Percentiles rank a stretch among this genome's conserved stretches.
Conservation (phyloP, 2,888 invertebrate genomes). For the Chymomyza fuscimana region DNA sequence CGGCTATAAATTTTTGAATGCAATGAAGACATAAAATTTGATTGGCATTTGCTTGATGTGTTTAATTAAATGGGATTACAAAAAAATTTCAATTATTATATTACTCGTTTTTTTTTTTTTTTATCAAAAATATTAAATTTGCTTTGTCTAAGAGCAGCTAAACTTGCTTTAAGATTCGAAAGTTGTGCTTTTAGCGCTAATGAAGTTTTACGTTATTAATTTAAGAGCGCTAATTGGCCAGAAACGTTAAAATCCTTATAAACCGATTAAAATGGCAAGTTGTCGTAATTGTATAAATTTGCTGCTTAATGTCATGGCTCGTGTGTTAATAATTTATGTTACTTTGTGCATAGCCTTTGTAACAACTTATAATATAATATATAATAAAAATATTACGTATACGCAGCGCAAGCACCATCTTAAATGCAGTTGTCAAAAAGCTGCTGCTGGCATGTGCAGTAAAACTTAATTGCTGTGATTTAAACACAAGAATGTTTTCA, state of each 20-base stretch:
- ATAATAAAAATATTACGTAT: constrained; percentile 41
- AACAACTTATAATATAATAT: constrained; percentile 18
- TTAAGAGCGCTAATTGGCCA: constrained; percentile 45
- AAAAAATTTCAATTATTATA: background rate
- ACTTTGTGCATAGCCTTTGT: constrained; percentile 26
- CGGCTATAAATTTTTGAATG: constrained; percentile 40
- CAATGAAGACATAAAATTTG: constrained; percentile 12
- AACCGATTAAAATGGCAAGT: background rate
- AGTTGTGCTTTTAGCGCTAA: constrained; percentile 17
- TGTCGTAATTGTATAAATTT: constrained; percentile 26
- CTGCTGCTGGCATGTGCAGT: background rate
- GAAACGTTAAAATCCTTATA: constrained; percentile 29
- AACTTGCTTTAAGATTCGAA: constrained; percentile 36
- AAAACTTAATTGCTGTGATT: background rate
- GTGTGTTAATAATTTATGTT: constrained; percentile 44
- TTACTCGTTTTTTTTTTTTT: background rate
- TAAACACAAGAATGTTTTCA: background rate
- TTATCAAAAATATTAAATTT: background rate
- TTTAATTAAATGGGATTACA: background rate
- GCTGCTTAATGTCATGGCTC: constrained; percentile 36
- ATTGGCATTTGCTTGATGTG: background rate
- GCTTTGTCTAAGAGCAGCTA: constrained; percentile 23
- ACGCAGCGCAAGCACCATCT: constrained; percentile 39
- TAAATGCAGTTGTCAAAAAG: constrained; percentile 25
- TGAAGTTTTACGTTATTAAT: background rate